Percentiles rank a stretch among this genome's conserved stretches.
phyloP scores from a whole-genome alignment of 53 echinoderm and acorn worm species.

The Crossaster papposus region DNA sequence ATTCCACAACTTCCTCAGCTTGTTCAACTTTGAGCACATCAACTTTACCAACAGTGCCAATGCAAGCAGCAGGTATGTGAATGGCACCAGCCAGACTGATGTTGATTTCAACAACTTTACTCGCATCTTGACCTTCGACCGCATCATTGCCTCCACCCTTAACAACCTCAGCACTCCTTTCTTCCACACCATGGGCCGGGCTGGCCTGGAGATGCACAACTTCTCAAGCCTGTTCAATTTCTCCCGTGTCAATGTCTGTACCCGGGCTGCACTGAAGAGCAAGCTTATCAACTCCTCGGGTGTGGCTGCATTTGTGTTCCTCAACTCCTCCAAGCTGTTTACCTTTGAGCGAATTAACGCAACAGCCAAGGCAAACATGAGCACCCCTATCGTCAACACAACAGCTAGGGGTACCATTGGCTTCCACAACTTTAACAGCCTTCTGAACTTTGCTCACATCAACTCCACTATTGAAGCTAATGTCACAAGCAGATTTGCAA shows the following conservation, averaged over 20 bases:
- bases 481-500: slow-evolving; percentile 52
- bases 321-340: slow-evolving; percentile 69
- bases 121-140: slow-evolving; percentile 61
- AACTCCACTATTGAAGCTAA: slow-evolving; percentile 66
- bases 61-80: slow-evolving; percentile 61
- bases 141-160: slow-evolving; percentile 61
- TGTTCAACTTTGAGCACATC: slow-evolving; percentile 63
- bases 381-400: slow-evolving; percentile 68
- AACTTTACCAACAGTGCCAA: slow-evolving; percentile 55
- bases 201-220: slow-evolving; percentile 57
- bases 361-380: slow-evolving; percentile 62
- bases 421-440: slow-evolving; percentile 55
- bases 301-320: slow-evolving; percentile 57
- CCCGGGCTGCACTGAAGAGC: slow-evolving; percentile 46
- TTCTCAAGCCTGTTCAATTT: slow-evolving; percentile 72
- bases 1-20: slow-evolving; percentile 59
- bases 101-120: slow-evolving; percentile 63
- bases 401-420: slow-evolving; percentile 47
- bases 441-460: slow-evolving; percentile 67
- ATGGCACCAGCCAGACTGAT: slow-evolving; percentile 59
- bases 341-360: slow-evolving; percentile 74
- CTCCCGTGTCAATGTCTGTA: slow-evolving; percentile 61
- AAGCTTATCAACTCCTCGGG: slow-evolving; percentile 62
- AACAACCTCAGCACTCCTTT: slow-evolving; percentile 59
- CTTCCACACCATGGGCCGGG: slow-evolving; percentile 54